Evolutionary conservation across 2,113 vertebrate genomes (phyloP).

Genomic region (Larimichthys polyactis): DNA sequence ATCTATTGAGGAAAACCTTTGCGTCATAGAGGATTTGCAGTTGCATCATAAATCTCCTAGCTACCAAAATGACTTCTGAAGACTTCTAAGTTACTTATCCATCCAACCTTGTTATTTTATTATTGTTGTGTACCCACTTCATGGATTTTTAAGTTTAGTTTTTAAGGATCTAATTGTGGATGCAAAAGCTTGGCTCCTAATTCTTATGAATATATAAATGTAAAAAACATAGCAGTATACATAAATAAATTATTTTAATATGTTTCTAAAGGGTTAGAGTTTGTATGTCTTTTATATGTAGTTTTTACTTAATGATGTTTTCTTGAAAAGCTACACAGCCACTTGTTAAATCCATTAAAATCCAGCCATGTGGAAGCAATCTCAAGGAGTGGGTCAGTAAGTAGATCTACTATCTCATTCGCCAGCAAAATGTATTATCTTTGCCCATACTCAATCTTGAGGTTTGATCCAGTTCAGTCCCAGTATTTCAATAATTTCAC

Average conservation of each 20-base stretch:
- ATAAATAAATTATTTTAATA: too few species aligned
- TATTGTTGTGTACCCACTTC: too few species aligned
- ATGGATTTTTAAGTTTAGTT: too few species aligned
- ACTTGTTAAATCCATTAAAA: background rate
- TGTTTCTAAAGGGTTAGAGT: too few species aligned
- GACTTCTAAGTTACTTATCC: too few species aligned
- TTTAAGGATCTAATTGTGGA: background rate
- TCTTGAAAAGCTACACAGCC: background rate
- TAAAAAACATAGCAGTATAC: background rate
- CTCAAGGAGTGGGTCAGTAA: background rate
- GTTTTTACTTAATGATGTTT: too few species aligned
- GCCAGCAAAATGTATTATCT: background rate
- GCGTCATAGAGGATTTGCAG: background rate
- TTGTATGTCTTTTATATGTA: too few species aligned
- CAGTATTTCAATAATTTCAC: too few species aligned
- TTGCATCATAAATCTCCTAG: background rate
- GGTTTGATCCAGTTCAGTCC: background rate
- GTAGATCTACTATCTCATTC: background rate
- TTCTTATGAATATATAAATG: too few species aligned
- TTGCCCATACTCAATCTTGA: background rate
- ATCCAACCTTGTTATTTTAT: too few species aligned
- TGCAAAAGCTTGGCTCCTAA: background rate
- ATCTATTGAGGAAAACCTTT: background rate
- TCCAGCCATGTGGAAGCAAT: background rate
- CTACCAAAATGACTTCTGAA: background rate